Evolutionary conservation across 2,888 invertebrate genomes (phyloP).

Genomic region (Chloroclysta siterata): DNA sequence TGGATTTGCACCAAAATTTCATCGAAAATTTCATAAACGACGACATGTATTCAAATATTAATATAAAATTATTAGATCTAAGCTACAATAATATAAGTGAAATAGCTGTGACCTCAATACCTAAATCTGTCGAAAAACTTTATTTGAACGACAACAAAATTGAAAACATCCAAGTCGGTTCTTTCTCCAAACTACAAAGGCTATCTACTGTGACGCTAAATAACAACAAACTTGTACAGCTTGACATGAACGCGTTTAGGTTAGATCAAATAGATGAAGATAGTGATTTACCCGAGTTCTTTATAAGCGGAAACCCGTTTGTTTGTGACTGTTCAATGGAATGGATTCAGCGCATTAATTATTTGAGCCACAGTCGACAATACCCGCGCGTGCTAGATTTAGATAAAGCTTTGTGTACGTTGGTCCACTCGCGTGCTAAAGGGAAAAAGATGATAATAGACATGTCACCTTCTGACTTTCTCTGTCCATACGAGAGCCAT

Average conservation of each 20-base stretch:
- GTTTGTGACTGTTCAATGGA: constrained; percentile 95
- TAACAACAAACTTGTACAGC: constrained; percentile 89
- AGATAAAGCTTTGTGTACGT: constrained; percentile 90
- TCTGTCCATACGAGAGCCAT: constrained; percentile 92
- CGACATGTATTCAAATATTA: constrained; percentile 81
- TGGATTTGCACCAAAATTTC: constrained; percentile 91
- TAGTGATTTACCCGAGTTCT: constrained; percentile 91
- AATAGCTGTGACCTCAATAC: constrained; percentile 88
- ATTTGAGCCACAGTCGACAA: constrained; percentile 89
- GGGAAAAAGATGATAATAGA: constrained; percentile 89
- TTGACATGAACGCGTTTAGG: constrained; percentile 90
- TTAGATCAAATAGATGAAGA: constrained; percentile 87
- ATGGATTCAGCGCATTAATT: constrained; percentile 92
- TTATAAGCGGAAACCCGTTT: constrained; percentile 93
- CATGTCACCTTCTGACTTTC: constrained; percentile 90
- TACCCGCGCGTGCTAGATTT: constrained; percentile 92
- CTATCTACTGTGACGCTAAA: constrained; percentile 90
- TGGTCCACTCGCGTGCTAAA: constrained; percentile 88
- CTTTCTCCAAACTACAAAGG: constrained; percentile 88
- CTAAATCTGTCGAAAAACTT: constrained; percentile 89
- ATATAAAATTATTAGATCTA: constrained; percentile 89
- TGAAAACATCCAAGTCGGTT: constrained; percentile 87
- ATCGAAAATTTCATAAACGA: constrained; percentile 87
- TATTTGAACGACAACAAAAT: constrained; percentile 91
- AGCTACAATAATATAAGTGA: constrained; percentile 89